Conservation (phyloP, 2,888 invertebrate genomes). For the Idaea aversata region DNA sequence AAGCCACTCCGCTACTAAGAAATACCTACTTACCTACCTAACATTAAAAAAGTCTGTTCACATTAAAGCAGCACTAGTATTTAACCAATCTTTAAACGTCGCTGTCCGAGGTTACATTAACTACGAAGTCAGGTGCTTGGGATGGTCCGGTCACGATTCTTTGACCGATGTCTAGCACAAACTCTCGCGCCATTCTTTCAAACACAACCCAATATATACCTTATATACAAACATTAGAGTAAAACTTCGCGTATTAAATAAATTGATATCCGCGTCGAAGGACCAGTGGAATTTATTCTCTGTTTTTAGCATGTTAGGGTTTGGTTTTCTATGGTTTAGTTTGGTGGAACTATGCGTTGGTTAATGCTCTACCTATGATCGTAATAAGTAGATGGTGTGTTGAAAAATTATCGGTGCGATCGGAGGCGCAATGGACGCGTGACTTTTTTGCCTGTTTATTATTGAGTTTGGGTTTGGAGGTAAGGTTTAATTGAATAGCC, state of each 20-base stretch:
- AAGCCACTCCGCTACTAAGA: too few relatives aligned
- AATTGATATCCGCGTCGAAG: conserved; percentile 17
- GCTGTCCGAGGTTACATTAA: conserved; percentile 65
- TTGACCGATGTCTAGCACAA: conserved; percentile 75
- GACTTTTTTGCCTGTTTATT: conserved; percentile 76
- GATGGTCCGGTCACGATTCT: conserved; percentile 76
- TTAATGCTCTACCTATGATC: conserved; percentile 77
- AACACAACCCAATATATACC: conserved; percentile 34
- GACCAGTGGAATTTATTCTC: conserved; percentile 29
- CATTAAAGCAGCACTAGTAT: conserved; percentile 34
- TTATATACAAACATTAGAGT: conserved; percentile 18
- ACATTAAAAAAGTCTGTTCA: conserved; percentile 17
- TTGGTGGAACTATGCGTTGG: conserved; percentile 63
- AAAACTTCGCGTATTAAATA: conserved; percentile 22
- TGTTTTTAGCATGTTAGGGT: conserved; percentile 16
- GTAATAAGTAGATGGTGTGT: conserved; percentile 80
- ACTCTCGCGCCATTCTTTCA: conserved; percentile 43
- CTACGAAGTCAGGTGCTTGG: conserved; percentile 74
- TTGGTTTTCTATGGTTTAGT: conserved; percentile 33
- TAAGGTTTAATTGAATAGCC: conserved; percentile 43
- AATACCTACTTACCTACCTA: neutral
- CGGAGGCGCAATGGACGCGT: conserved; percentile 77
- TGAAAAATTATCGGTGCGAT: conserved; percentile 79
- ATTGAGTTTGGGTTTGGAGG: conserved; percentile 57
- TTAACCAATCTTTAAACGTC: conserved; percentile 62